Conservation (phyloP, 2,113 vertebrate genomes). For the Pangasianodon hypophthalmus region DNA sequence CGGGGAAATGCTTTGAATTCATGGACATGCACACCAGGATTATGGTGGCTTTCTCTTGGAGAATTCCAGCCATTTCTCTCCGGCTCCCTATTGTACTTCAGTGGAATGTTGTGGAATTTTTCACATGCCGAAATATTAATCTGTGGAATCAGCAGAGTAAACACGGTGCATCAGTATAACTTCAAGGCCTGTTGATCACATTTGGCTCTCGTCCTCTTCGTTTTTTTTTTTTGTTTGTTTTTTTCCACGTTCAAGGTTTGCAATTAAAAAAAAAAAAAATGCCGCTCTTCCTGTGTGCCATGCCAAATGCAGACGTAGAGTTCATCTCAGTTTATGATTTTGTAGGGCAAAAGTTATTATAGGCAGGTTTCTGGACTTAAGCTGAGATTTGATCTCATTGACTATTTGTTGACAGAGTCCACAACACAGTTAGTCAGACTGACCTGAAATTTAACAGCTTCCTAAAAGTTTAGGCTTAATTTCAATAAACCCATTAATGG, state of each 20-base stretch:
- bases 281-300: neutral
- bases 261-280: neutral
- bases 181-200: constrained; percentile 59
- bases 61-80: constrained; percentile 69
- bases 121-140: constrained; percentile 75
- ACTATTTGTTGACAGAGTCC: neutral
- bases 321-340: neutral
- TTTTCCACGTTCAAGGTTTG: neutral
- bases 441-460: neutral
- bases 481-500: neutral
- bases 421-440: neutral
- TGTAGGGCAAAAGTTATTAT: neutral
- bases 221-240: neutral
- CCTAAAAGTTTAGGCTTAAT: neutral
- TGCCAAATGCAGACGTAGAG: neutral
- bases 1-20: constrained; percentile 61
- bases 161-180: constrained; percentile 63
- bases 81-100: constrained; percentile 55
- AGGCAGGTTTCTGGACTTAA: neutral
- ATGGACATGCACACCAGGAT: constrained; percentile 65
- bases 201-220: constrained; percentile 46
- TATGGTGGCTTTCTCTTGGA: constrained; percentile 67
- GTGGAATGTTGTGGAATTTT: constrained; percentile 72
- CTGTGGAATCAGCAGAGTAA: constrained; percentile 71
- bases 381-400: neutral